Base-by-base conservation (phyloP, 2,113 vertebrate species). In the Vireo altiloquus region DNA sequence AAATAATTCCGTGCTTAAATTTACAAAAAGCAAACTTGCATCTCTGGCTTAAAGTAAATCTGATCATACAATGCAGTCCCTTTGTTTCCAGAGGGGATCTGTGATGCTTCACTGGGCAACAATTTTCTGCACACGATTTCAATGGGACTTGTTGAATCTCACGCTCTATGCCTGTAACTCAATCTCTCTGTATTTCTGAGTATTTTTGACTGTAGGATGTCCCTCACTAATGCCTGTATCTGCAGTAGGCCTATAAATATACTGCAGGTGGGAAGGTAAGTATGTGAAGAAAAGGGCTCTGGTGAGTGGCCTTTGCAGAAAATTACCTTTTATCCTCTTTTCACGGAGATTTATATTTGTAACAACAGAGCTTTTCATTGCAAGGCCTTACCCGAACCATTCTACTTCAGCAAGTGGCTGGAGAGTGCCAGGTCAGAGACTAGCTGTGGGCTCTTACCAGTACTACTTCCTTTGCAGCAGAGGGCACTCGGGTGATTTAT, bases 171-270 rank as follows among this genome's bases (percentile, higher is more conserved):
- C 88, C 97, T 94, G 68, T 96, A 97, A 97, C 96, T 97, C 94
- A 97, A 94, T 96, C 78, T 97, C 96, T 97, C 96, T 97, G 95
- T 98, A 97, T 98, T 98, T 98, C 97, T 98, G 96, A 98, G 98
- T 98, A 98, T 98, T 98, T 99, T 98, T 98, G 98, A 98, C 98
- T 98, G 95, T 99, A 99, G 98, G 98, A 97, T 99, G 97, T 98
- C 97, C 98, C 97, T 98, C 98, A 98, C 98, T 99, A 98, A 97
- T 98, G 98, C 98, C 97, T 98, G 81, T 97, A 97, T 99, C 98
- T 99, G 98, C 98, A 99, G 98, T 99, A 99, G 98, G 97, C 98
- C 98, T 99, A 98, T 98, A 98, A 99, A 98, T 98, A 97, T 98
- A 99, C 98, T 99, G 98, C 98, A 98, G 98, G 97, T 99, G 97